Conservation (phyloP, 2,113 vertebrate genomes). For the Sturnus vulgaris region DNA sequence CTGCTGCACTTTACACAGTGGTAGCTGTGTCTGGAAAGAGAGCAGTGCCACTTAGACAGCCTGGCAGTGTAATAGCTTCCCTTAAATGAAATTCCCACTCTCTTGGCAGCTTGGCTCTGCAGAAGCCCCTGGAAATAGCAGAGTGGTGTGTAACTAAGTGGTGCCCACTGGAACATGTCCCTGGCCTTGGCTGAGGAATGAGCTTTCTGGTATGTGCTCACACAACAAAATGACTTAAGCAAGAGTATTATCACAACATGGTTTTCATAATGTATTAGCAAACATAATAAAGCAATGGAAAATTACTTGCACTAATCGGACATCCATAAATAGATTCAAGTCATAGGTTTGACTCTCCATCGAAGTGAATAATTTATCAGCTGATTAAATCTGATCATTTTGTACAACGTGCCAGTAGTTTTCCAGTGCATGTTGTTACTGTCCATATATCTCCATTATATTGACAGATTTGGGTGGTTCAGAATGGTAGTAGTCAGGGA, state of each 20-base stretch:
- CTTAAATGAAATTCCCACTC: background rate
- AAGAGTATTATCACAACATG: background rate
- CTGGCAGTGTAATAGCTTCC: background rate
- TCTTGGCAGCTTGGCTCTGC: background rate
- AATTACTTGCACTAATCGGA: conserved; percentile 42
- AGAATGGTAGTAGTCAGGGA: background rate
- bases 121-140: background rate
- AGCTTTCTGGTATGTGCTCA: background rate
- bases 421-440: conserved; percentile 2
- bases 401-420: conserved; percentile 10
- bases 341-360: conserved; percentile 24
- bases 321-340: conserved; percentile 36
- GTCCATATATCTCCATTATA: conserved; percentile 40
- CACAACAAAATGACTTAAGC: background rate
- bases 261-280: conserved; percentile 42
- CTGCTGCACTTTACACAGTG: background rate
- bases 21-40: background rate
- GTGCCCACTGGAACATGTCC: background rate
- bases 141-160: background rate
- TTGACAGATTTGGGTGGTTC: background rate
- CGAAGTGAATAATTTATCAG: conserved; percentile 60
- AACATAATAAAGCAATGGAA: conserved; percentile 38
- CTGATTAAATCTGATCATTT: conserved; percentile 54
- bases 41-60: background rate
- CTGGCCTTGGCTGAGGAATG: background rate